phyloP scores from a whole-genome alignment of 2,797 vertebrate species.

The Poeciliopsis turneri region DNA sequence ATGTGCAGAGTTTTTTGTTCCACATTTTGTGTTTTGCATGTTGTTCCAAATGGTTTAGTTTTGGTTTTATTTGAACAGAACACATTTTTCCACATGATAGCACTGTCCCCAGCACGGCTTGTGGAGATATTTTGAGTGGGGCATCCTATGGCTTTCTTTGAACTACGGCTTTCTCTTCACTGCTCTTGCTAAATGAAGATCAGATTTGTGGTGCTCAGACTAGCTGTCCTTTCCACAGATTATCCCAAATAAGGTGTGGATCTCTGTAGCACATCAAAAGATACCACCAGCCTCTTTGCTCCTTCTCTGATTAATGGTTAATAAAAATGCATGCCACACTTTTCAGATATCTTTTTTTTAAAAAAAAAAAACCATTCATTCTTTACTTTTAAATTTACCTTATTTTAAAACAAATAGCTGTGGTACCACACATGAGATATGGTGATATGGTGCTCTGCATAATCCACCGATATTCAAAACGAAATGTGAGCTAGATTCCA shows the following conservation, averaged over 20 bases:
- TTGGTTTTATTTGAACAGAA: background rate
- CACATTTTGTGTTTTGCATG: no score
- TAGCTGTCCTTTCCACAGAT: background rate
- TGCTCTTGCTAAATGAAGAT: background rate
- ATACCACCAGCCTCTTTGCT: no score
- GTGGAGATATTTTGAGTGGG: background rate
- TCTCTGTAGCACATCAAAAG: background rate
- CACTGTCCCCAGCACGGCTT: background rate
- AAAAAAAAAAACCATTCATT: no score
- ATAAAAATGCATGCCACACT: background rate
- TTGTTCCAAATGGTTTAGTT: no score
- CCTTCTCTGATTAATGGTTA: background rate
- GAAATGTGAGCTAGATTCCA: constrained; percentile 37
- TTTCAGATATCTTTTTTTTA: background rate
- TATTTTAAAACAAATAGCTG: background rate
- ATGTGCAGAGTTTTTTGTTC: no score
- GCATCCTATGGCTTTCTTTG: background rate
- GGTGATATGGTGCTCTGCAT: constrained; percentile 2
- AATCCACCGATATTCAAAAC: constrained; percentile 54
- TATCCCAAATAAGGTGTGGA: background rate
- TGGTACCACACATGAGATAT: background rate
- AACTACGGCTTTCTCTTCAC: background rate
- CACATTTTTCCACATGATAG: background rate
- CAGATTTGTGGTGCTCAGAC: background rate
- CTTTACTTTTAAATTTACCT: background rate